Evolutionary conservation across 2,888 invertebrate species (phyloP).

Genomic region (Catocala sponsa): DNA sequence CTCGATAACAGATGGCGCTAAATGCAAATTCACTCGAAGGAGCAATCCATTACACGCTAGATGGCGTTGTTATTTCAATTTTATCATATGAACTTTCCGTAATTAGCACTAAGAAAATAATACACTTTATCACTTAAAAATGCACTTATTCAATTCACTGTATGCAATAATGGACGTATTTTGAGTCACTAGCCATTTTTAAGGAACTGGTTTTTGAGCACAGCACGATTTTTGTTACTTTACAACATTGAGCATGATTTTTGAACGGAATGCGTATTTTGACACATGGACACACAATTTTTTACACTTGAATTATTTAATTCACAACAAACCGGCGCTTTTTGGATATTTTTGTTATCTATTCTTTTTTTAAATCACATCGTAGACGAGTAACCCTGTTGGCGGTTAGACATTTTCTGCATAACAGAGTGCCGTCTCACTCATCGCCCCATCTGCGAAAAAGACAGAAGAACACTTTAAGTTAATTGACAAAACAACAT

Average conservation of each 20-base stretch:
- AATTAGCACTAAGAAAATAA: slow-evolving; percentile 37
- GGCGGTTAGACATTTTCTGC: slow-evolving; percentile 53
- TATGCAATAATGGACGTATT: slow-evolving; percentile 65
- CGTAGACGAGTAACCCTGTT: slow-evolving; percentile 51
- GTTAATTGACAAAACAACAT: slow-evolving; percentile 66
- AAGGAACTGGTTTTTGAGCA: slow-evolving; percentile 70
- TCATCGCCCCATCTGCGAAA: slow-evolving; percentile 69
- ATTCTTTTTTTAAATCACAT: slow-evolving; percentile 45
- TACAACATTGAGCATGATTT: slow-evolving; percentile 52
- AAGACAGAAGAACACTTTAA: slow-evolving; percentile 62
- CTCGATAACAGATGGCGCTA: slow-evolving; percentile 73
- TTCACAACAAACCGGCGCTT: slow-evolving; percentile 4
- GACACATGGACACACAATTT: slow-evolving; percentile 34
- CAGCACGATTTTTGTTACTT: slow-evolving; percentile 45
- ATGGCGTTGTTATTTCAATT: slow-evolving; percentile 33
- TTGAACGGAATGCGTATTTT: slow-evolving; percentile 51
- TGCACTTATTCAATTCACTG: slow-evolving; percentile 70
- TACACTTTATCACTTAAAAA: slow-evolving; percentile 43
- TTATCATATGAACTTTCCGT: slow-evolving; percentile 40
- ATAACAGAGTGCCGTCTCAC: slow-evolving; percentile 46
- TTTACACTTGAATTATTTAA: slow-evolving; percentile 30
- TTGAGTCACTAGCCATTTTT: slow-evolving; percentile 69
- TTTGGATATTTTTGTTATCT: slow-evolving; percentile 16
- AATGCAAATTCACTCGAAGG: slow-evolving; percentile 25
- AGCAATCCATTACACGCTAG: slow-evolving; percentile 31